phyloP scores from a whole-genome alignment of 2,888 invertebrate species.

The Tanytarsus gracilentus region DNA sequence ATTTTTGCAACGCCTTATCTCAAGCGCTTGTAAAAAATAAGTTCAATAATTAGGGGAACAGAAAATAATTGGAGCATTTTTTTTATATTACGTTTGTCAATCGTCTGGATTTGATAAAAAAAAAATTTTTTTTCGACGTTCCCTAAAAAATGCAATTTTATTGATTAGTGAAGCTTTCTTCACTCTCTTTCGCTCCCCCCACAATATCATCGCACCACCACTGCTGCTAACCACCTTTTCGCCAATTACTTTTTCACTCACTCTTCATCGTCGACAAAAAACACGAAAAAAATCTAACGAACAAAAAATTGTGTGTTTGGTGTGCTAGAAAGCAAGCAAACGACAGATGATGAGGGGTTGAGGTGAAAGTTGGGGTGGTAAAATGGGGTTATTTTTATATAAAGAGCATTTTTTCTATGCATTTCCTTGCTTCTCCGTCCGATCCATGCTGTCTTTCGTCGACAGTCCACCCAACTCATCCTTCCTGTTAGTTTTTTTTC shows the following conservation, averaged over 20 bases:
- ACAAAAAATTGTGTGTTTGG: neutral
- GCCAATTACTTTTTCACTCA: constrained; percentile 11
- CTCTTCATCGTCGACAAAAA: neutral
- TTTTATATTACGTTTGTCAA: constrained; percentile 17
- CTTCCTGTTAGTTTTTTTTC: constrained; percentile 2
- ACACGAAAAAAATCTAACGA: constrained; percentile 1
- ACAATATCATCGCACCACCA: neutral
- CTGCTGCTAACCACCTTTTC: neutral
- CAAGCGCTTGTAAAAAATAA: neutral
- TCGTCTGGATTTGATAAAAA: constrained; percentile 19
- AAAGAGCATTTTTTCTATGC: constrained; percentile 2
- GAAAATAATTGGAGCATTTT: neutral
- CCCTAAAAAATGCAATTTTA: constrained; percentile 32
- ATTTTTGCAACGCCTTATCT: neutral
- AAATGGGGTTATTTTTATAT: constrained; percentile 19
- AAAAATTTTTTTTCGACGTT: neutral
- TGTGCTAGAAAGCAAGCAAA: neutral
- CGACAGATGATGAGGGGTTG: neutral
- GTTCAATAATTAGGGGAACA: neutral
- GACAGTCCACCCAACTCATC: neutral
- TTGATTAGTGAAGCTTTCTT: constrained; percentile 32
- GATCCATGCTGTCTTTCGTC: constrained; percentile 5
- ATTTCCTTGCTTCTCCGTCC: constrained; percentile 15
- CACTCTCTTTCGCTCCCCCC: constrained; percentile 9
- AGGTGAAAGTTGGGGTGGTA: neutral